Evolutionary conservation across 2,797 vertebrate genomes (phyloP).

Genomic region (Danio albolineatus): DNA sequence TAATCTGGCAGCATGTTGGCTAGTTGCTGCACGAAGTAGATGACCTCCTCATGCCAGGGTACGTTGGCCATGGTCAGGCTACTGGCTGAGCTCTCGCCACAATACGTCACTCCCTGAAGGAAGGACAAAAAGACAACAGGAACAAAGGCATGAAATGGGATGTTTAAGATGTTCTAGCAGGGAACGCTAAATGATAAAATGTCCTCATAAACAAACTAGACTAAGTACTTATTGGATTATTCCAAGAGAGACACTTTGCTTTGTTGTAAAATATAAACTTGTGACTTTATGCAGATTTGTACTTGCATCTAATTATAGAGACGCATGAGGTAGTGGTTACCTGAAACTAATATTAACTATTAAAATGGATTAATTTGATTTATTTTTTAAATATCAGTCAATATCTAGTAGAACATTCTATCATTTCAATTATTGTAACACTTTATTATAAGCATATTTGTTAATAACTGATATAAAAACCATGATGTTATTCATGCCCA

Average conservation of each 20-base stretch:
- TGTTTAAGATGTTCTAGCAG: neutral
- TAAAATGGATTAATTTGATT: too few species aligned
- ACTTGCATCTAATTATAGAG: too few species aligned
- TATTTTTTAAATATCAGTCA: too few species aligned
- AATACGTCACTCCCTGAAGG: constrained; percentile 92
- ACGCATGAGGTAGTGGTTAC: too few species aligned
- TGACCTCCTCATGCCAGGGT: constrained; percentile 94
- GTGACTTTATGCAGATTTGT: too few species aligned
- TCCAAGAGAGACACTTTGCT: neutral
- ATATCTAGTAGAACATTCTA: too few species aligned
- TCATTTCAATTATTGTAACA: too few species aligned
- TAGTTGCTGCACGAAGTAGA: constrained; percentile 87
- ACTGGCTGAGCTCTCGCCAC: constrained; percentile 92
- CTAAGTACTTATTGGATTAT: neutral
- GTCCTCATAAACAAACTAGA: neutral
- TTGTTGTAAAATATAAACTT: neutral
- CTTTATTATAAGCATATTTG: too few species aligned
- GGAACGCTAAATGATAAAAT: constrained; percentile 1
- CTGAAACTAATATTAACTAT: too few species aligned
- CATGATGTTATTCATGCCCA: too few species aligned
- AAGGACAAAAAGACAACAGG: neutral
- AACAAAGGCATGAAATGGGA: neutral
- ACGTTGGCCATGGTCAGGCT: constrained; percentile 95
- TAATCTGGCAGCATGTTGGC: constrained; percentile 84
- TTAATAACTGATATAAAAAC: too few species aligned